phyloP scores from a whole-genome alignment of 2,888 invertebrate genomes.

The Formica aserva region DNA sequence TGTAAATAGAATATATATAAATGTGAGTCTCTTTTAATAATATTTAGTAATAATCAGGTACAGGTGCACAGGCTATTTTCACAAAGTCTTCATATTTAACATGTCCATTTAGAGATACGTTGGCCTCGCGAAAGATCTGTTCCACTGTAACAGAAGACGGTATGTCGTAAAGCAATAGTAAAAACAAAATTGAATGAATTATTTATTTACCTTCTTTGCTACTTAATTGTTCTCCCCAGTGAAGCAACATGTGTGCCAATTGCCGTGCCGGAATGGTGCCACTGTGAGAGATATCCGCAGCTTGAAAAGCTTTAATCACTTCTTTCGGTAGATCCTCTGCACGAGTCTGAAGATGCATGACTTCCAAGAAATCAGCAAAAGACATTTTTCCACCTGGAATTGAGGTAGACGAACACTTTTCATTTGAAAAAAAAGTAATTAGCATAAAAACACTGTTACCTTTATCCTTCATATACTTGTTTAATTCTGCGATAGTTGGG shows the following conservation, averaged over 20 bases:
- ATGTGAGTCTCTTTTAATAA: not conserved
- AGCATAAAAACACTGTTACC: conserved; percentile 79
- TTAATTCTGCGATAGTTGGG: conserved; percentile 96
- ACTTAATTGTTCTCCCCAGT: conserved; percentile 96
- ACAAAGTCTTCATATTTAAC: conserved; percentile 97
- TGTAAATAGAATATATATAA: not conserved
- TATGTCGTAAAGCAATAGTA: not conserved
- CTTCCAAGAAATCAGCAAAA: conserved; percentile 97
- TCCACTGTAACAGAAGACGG: conserved; percentile 87
- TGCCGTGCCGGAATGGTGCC: conserved; percentile 94
- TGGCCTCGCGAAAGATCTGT: conserved; percentile 96
- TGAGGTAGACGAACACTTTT: not conserved
- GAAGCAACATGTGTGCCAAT: conserved; percentile 93
- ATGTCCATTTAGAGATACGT: conserved; percentile 92
- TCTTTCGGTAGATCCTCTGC: conserved; percentile 94
- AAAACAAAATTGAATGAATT: not conserved
- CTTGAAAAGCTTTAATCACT: conserved; percentile 95
- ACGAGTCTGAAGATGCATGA: conserved; percentile 96
- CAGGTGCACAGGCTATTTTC: conserved; percentile 96
- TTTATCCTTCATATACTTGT: conserved; percentile 92
- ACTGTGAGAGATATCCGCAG: conserved; percentile 91
- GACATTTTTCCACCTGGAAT: conserved; percentile 94
- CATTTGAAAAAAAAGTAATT: not conserved
- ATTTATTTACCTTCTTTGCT: conserved; percentile 87
- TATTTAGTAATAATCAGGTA: conserved; percentile 94